Conservation (phyloP, 2,888 invertebrate species). For the Agonopterix subpropinquella region DNA sequence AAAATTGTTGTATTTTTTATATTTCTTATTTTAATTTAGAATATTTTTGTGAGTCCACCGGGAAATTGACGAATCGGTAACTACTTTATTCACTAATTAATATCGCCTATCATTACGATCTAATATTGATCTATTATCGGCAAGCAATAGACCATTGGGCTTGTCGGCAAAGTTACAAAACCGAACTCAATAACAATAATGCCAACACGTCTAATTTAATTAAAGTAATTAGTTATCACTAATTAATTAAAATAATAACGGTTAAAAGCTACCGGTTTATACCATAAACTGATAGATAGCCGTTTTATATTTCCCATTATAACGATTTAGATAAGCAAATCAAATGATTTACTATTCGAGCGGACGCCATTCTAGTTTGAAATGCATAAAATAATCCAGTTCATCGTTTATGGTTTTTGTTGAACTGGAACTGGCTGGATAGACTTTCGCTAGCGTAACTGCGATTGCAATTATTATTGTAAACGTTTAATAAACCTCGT, state of each 20-base stretch:
- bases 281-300: background rate
- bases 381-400: background rate
- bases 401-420: background rate
- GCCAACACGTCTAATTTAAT: too few relatives aligned
- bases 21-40: too few relatives aligned
- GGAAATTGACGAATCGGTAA: background rate
- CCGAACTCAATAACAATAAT: too few relatives aligned
- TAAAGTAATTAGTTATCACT: background rate
- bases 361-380: background rate
- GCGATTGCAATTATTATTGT: too few relatives aligned
- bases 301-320: slow-evolving; percentile 1
- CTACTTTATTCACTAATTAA: too few relatives aligned
- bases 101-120: too few relatives aligned
- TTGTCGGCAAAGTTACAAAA: too few relatives aligned
- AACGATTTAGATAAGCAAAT: background rate
- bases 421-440: background rate
- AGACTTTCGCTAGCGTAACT: background rate
- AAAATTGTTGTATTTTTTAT: too few relatives aligned
- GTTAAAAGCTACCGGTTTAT: background rate
- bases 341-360: background rate
- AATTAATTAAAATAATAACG: background rate
- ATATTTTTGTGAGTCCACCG: too few relatives aligned
- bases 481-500: too few relatives aligned
- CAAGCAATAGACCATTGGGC: too few relatives aligned
- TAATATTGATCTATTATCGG: too few relatives aligned